Base-by-base conservation (phyloP, 2,797 vertebrate species). In the Macropus fuliginosus region DNA sequence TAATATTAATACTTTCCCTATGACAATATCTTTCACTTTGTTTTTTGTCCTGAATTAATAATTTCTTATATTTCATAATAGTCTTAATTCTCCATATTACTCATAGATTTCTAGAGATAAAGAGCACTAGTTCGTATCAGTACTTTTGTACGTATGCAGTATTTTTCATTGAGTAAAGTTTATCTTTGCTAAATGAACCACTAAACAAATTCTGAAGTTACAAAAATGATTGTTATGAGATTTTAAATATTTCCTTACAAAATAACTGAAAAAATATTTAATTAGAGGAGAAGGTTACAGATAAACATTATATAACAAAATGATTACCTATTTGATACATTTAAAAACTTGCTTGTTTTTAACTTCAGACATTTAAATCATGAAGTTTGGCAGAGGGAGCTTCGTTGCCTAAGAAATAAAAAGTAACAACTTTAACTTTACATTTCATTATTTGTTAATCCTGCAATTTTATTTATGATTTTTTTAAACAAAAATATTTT, bases 401-500 rank as follows among this genome's bases (percentile, higher is more conserved):
- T 87, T 87, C 40, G 46, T 87, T 87, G 40, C 24, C 24, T 87
- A 87, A 12, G 21, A 18, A 87, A 87, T 87, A 87, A 87, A 50
- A 87, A 87, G 4, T 87, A 87, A 50, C 40, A 87, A 40, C 40
- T 87, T 87, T 87, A 46, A 50, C 50, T 87, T 87, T 87, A 87
- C 9, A 87, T 87, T 50, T 87, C 40, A 87, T 46, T 87, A 81
- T 40, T 40, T 40, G n/a, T 81, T 81, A 81, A 81, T 46, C 66
- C 18, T 24, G 18, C 5, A 46, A 74, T 46, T 50, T 50, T 87
- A 27, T 50, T 27, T 24, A 11, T 56, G 31, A 46, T 31, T 81
- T 28, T 56, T 92, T 46, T n/a, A 55, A 92, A 90, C 50, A 94
- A n/a, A 92, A 92, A 91, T 87, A 62, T 91, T 89, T 93, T 91